Evolutionary conservation across 2,113 vertebrate genomes (phyloP).

Genomic region (Psilopsiagon aurifrons): DNA sequence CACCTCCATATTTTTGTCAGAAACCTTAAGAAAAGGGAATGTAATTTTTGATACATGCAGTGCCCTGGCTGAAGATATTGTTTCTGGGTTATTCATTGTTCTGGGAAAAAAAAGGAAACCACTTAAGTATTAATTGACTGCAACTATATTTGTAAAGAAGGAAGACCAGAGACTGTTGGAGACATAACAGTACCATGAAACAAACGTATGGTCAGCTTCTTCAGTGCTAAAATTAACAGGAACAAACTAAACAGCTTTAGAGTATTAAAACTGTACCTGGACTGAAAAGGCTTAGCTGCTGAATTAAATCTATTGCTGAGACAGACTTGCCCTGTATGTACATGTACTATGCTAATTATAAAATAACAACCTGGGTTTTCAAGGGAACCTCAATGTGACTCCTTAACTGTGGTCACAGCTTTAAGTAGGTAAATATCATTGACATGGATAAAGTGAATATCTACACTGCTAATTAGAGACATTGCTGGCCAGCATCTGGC

Average conservation of each 20-base stretch:
- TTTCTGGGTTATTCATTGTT: background rate
- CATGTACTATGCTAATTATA: conserved; percentile 40
- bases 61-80: background rate
- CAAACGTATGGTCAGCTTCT: background rate
- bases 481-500: background rate
- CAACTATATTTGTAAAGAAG: background rate
- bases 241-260: conserved; percentile 10
- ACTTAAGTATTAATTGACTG: background rate
- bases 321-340: background rate
- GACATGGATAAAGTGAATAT: background rate
- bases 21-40: background rate
- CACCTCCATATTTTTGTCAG: background rate
- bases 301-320: conserved; percentile 13
- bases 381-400: conserved; percentile 36
- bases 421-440: background rate
- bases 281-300: background rate
- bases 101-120: too few relatives aligned
- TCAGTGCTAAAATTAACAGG: background rate
- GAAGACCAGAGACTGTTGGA: background rate
- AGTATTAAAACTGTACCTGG: background rate
- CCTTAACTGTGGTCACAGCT: background rate
- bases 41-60: background rate
- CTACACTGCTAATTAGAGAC: background rate
- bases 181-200: background rate
- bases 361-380: conserved; percentile 42